phyloP scores from a whole-genome alignment of 2,113 vertebrate species.

The Alligator mississippiensis region DNA sequence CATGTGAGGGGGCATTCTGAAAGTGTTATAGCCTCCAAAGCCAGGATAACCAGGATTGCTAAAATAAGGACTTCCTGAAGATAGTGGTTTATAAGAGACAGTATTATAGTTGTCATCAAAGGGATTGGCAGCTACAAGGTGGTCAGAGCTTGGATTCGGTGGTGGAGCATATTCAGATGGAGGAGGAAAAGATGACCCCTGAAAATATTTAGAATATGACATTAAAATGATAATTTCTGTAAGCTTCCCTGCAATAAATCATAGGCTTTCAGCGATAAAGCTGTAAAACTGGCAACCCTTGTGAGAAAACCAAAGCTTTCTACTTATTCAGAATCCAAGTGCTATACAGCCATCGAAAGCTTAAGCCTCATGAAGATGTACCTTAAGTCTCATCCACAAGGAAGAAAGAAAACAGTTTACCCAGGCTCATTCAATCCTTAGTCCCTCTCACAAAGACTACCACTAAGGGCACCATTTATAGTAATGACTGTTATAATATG shows the following conservation, averaged over 20 bases:
- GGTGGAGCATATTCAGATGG: conserved; percentile 90
- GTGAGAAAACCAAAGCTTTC: conserved; percentile 6
- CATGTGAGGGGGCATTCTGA: conserved; percentile 83
- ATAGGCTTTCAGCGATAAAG: not conserved
- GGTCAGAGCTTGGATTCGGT: conserved; percentile 86
- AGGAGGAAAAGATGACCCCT: conserved; percentile 81
- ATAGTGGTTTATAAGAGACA: conserved; percentile 81
- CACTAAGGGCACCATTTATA: not conserved
- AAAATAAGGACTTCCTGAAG: conserved; percentile 78
- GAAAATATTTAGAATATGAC: conserved; percentile 73
- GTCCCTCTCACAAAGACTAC: not conserved
- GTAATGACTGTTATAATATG: not conserved
- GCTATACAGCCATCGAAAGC: not conserved
- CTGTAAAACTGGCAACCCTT: conserved; percentile 12
- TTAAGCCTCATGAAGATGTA: conserved; percentile 3
- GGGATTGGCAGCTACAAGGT: conserved; percentile 88
- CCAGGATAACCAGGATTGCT: conserved; percentile 78
- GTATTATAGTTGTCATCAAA: conserved; percentile 88
- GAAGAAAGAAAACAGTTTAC: conserved; percentile 16
- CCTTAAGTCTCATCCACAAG: conserved; percentile 43
- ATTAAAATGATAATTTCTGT: conserved; percentile 50
- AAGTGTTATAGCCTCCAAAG: conserved; percentile 80
- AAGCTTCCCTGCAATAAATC: conserved; percentile 3
- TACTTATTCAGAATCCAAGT: not conserved
- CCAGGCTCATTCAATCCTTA: not conserved